These are phyloP conservation scores for Corythornis vintsioides DNA, from an alignment of 2,113 vertebrate species.

Conservation along the genomic window DNA sequence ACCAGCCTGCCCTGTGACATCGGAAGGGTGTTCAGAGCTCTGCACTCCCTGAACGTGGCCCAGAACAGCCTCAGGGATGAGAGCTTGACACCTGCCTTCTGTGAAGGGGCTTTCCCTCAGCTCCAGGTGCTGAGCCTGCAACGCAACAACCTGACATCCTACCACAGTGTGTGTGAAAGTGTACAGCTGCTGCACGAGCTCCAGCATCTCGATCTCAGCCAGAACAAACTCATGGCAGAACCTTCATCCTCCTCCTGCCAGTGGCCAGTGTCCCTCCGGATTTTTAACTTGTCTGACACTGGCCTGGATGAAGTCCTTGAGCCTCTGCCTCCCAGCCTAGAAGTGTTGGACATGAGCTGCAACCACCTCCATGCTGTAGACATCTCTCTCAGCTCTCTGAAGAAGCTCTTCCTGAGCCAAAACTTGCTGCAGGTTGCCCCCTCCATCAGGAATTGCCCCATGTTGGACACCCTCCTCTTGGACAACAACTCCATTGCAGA, in stretches of 20 bases:
- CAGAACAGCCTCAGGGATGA: slow-evolving; percentile 62
- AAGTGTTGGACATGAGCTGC: slow-evolving; percentile 71
- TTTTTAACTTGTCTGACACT: slow-evolving; percentile 63
- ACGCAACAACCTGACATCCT: slow-evolving; percentile 53
- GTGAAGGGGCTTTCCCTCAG: slow-evolving; percentile 62
- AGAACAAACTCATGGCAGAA: slow-evolving; percentile 48
- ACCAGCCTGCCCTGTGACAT: slow-evolving; percentile 56
- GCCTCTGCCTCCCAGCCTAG: slow-evolving; percentile 58
- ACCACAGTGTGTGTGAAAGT: background rate
- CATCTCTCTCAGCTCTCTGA: slow-evolving; percentile 40
- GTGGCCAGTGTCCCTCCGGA: slow-evolving; percentile 60
- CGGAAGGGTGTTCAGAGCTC: background rate
- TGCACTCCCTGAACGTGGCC: slow-evolving; percentile 69
- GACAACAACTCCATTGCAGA: slow-evolving; percentile 61
- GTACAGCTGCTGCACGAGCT: background rate
- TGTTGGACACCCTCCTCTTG: slow-evolving; percentile 57
- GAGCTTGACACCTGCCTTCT: slow-evolving; percentile 13
- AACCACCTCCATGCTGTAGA: slow-evolving; percentile 44
- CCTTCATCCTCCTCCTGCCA: background rate
- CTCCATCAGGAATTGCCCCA: slow-evolving; percentile 10
- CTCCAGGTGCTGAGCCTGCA: slow-evolving; percentile 63
- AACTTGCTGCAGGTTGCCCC: slow-evolving; percentile 64
- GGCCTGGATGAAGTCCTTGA: slow-evolving; percentile 46
- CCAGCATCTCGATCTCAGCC: slow-evolving; percentile 70
- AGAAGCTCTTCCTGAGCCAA: slow-evolving; percentile 53